Percentiles rank a stretch among this genome's conserved stretches.
Evolutionary conservation across 2,888 invertebrate genomes (phyloP).

Genomic region (Girardia tigrina): DNA sequence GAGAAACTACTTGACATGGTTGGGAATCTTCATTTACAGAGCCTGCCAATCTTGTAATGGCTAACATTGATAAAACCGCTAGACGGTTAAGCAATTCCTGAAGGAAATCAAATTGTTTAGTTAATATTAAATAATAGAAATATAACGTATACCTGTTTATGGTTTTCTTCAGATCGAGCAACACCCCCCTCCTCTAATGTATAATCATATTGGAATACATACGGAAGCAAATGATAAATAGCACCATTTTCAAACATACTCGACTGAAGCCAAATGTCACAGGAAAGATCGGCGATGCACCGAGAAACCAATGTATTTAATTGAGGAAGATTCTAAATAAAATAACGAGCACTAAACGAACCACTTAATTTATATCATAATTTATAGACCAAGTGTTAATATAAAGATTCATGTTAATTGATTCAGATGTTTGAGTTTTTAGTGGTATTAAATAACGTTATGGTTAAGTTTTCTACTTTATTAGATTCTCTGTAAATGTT

Average conservation of each 20-base stretch:
- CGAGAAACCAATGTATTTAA: constrained; percentile 74
- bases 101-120: no score
- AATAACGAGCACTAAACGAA: no score
- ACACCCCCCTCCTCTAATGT: constrained; percentile 91
- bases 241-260: constrained; percentile 59
- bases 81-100: constrained; percentile 73
- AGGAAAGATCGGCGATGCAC: constrained; percentile 71
- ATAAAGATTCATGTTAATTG: no score
- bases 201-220: constrained; percentile 84
- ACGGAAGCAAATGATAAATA: constrained; percentile 74
- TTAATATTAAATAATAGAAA: constrained; percentile 26
- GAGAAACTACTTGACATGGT: constrained; percentile 38
- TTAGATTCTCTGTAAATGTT: no score
- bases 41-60: constrained; percentile 58
- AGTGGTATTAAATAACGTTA: no score
- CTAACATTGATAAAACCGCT: constrained; percentile 70
- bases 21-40: neutral
- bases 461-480: no score
- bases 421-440: no score
- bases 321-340: constrained; percentile 62
- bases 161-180: constrained; percentile 66
- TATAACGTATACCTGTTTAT: constrained; percentile 57
- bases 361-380: no score
- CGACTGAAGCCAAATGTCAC: constrained; percentile 68
- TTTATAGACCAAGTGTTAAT: no score